Base-by-base conservation (phyloP, 2,113 vertebrate species). In the Melospiza georgiana region DNA sequence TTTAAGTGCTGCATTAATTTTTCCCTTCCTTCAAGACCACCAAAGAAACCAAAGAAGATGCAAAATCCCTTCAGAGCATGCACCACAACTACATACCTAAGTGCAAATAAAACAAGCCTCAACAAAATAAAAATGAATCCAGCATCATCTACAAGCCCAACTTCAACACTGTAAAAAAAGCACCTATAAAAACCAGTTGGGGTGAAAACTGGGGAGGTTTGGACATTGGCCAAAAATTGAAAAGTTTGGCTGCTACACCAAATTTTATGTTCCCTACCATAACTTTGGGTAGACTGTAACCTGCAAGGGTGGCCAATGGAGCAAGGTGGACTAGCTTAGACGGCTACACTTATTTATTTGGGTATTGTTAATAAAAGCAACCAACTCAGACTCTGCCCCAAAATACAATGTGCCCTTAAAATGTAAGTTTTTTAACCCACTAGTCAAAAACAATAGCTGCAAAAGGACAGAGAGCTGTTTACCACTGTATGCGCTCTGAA, bases 81-180 rank as follows among this genome's bases (percentile, higher is more conserved):
- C 30, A 71, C n/a, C 84, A 80, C 69, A 89, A 91, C 75, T 73
- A 57, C 89, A 87, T 84, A 89, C 71, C 86, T 73, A 61, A 91
- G 69, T 2, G 63, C 52, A 90, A 85, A 87, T 74, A 89, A 92
- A 95, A 94, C 91, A 94, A 87, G 93, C 71, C 93, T 85, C 87
- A 76, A 92, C 93, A 95, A 95, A 87, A 93, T 85, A 85, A 82
- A 94, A 95, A 85, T 10, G 23, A 89, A 69, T 54, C 9, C 18
- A 75, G 39, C 62, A 95, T 83, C 78, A 91, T 62, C 87, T 65
- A 76, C 62, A 58, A 90, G 75, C 67, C 54, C 78, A 90, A 69
- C 37, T 76, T 59, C 81, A 83, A 54, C 67, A 72, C 16, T 4
- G 2, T 71, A 66, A 95, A 89, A 77, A 87, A 87, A 44, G 12